Evolutionary conservation across 1,140 invertebrate genomes (phyloP).

Genomic region (Microplitis demolitor): DNA sequence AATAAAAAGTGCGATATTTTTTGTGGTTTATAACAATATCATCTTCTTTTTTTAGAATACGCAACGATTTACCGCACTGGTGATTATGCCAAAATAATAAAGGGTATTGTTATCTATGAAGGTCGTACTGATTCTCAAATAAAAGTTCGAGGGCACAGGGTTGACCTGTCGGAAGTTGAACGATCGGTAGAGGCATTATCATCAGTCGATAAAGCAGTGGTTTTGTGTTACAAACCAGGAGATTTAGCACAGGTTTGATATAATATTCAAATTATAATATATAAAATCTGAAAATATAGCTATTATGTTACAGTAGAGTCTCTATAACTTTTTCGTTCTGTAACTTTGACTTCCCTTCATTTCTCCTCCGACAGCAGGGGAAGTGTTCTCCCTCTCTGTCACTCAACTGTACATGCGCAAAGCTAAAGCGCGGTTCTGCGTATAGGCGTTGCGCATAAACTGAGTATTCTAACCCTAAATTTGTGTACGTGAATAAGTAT

Average conservation of each 20-base stretch:
- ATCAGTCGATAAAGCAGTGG: conserved; percentile 69
- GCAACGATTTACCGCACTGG: conserved; percentile 78
- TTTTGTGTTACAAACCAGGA: conserved; percentile 79
- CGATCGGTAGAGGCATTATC: conserved; percentile 65
- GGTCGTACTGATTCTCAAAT: conserved; percentile 86
- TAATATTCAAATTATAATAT: background rate
- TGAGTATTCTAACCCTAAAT: too few relatives aligned
- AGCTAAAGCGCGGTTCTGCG: too few relatives aligned
- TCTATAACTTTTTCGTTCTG: too few relatives aligned
- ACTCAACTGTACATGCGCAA: too few relatives aligned
- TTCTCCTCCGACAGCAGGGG: too few relatives aligned
- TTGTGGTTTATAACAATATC: background rate
- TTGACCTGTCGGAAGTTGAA: conserved; percentile 84
- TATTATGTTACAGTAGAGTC: too few relatives aligned
- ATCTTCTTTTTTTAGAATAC: conserved; percentile 60
- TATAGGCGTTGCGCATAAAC: too few relatives aligned
- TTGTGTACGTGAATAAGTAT: too few relatives aligned
- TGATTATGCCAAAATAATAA: conserved; percentile 78
- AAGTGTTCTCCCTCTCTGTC: too few relatives aligned
- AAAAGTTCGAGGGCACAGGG: conserved; percentile 83
- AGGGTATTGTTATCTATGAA: conserved; percentile 75
- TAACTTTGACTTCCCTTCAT: too few relatives aligned
- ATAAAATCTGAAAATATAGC: background rate
- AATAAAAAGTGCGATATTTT: conserved; percentile 1
- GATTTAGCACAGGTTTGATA: conserved; percentile 66